Evolutionary conservation across 2,797 vertebrate species (phyloP).

Genomic region (Molothrus aeneus): DNA sequence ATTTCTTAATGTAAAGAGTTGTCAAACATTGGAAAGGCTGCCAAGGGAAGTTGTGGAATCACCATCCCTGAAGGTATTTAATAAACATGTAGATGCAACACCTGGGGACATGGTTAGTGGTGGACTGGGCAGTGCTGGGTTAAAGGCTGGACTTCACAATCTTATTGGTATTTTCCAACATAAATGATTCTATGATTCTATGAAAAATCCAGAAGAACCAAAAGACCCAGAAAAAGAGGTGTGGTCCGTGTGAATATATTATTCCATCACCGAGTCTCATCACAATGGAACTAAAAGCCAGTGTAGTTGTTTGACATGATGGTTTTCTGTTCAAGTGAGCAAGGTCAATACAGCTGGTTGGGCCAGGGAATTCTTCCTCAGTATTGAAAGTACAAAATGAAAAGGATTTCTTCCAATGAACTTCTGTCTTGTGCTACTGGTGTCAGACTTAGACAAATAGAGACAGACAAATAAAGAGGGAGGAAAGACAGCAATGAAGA

Average conservation of each 20-base stretch:
- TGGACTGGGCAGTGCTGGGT: neutral
- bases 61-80: neutral
- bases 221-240: neutral
- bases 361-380: neutral
- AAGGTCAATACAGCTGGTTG: neutral
- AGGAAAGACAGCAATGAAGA: neutral
- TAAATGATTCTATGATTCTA: neutral
- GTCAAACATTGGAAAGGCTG: neutral
- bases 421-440: neutral
- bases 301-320: neutral
- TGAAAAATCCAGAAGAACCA: neutral
- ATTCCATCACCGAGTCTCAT: neutral
- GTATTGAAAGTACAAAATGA: neutral
- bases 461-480: neutral
- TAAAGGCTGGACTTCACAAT: neutral
- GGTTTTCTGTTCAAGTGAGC: neutral
- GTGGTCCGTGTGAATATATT: neutral
- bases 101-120: neutral
- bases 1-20: neutral
- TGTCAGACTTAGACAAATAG: neutral
- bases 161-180: neutral
- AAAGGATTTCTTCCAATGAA: neutral
- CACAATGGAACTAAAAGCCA: neutral
- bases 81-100: neutral
- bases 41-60: too few species aligned